Evolutionary conservation across 2,797 vertebrate genomes (phyloP), one percentile per base, ranked within the genome.

Genomic region (Catostomus latipinnis): DNA sequence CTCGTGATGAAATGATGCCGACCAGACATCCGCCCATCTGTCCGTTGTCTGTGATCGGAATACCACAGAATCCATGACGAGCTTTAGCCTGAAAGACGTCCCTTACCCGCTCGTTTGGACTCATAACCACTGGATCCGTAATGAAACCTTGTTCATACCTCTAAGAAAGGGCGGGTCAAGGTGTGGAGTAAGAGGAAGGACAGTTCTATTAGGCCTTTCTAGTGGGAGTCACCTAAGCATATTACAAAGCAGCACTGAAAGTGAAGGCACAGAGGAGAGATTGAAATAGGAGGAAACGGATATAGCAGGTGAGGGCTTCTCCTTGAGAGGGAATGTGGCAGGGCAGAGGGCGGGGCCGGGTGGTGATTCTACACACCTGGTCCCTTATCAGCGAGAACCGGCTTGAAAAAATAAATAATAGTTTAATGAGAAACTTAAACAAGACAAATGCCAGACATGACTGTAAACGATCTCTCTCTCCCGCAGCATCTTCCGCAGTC

Each of bases 111-210:
- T 98, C 95, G 0, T 86, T 94, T 54, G 98, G 97, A 87, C 98
- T 99, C 94, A 99, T 95, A 81, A 99, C 97, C 83, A 99, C 96
- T 0, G 98, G 98, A 89, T 99, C 98, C 0, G 97, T 99, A 92
- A 99, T 99, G 91, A 99, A 99, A 77, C 98, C 98, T 88, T 99
- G 98, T 85, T 99, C 97, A 0, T 99, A 99, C 89, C 98, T 96
- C 98, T 99, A 65, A 48, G 60, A 1, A 34, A 34, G 34, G 34
- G 34, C 34, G 34, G 14, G 71, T 58, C 13, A 66, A 10, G 50
- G 13, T 50, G 16, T 9, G 6, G 48, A 60, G 58, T 13, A 46
- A 10, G 43, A 18, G 71, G 16, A 61, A 72, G 4, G 13, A 46
- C 11, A 45, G 2, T 49, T 80, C 82, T 86, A 77, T 84, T 81